A percentile compares a stretch with the other conserved stretches of the same genome.
Conservation (phyloP, 35 echinoderm and acorn worm species). For the Patiria miniata region DNA sequence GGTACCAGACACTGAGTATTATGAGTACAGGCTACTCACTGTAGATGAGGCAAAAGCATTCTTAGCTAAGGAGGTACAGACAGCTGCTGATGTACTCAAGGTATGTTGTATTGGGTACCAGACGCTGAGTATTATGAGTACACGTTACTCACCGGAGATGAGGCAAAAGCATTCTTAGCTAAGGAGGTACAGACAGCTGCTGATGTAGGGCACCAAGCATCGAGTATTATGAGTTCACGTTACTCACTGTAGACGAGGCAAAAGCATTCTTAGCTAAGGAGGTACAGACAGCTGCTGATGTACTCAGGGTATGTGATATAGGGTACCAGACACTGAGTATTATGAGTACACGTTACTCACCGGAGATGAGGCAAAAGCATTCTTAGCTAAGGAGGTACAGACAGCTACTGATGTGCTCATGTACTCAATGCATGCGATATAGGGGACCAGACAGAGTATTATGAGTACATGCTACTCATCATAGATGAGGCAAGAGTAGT, state of each 20-base stretch:
- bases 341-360: conserved; percentile 77
- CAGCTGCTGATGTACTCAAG: conserved; percentile 50
- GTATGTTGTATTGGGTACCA: conserved; percentile 48
- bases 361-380: conserved; percentile 49
- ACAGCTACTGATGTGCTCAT: conserved; percentile 46
- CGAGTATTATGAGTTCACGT: conserved; percentile 77
- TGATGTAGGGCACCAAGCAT: conserved; percentile 67
- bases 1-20: conserved; percentile 81
- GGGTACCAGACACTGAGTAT: conserved; percentile 80
- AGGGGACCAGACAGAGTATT: conserved; percentile 80
- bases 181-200: conserved; percentile 50
- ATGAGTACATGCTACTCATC: conserved; percentile 69
- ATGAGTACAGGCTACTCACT: conserved; percentile 71
- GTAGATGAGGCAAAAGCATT: conserved; percentile 56
- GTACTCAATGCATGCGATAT: too few relatives aligned
- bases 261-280: conserved; percentile 52
- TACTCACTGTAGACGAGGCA: conserved; percentile 55
- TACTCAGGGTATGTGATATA: conserved; percentile 60
- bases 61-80: conserved; percentile 47
- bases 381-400: conserved; percentile 50
- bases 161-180: conserved; percentile 53
- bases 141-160: conserved; percentile 48
- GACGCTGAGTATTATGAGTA: conserved; percentile 87
- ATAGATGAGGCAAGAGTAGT: conserved; percentile 54
- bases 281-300: conserved; percentile 48